phyloP scores from a whole-genome alignment of 2,113 vertebrate species.

The Rhinoptilus africanus region DNA sequence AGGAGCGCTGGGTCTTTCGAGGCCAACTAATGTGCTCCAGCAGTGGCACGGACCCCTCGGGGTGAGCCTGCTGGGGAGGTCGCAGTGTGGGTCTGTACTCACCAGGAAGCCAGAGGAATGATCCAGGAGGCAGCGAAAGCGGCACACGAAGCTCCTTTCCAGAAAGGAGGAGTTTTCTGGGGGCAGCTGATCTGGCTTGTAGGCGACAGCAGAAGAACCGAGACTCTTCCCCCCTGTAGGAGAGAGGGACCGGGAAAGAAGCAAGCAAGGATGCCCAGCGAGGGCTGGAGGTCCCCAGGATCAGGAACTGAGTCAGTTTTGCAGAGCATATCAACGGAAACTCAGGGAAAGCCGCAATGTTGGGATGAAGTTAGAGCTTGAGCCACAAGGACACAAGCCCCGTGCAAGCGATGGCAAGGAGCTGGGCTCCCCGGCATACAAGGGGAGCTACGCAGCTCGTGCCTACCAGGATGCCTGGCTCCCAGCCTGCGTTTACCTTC shows the following conservation, averaged over 20 bases:
- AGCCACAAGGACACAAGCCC: neutral
- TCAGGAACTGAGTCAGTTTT: neutral
- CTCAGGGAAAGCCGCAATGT: accelerated
- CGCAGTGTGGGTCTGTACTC: neutral
- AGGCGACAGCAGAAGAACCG: neutral
- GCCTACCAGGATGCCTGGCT: neutral
- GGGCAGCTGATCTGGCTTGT: constrained; percentile 67
- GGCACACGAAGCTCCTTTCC: constrained; percentile 80
- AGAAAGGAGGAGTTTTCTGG: constrained; percentile 81
- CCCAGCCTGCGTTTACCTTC: neutral
- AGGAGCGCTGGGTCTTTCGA: neutral
- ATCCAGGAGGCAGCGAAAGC: constrained; percentile 83
- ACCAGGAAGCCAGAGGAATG: constrained; percentile 84
- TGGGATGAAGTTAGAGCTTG: neutral
- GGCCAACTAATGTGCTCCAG: neutral
- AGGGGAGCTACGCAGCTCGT: accelerated
- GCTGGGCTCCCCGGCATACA: accelerated
- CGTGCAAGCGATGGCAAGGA: accelerated
- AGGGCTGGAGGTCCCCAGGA: neutral
- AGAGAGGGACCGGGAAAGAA: neutral
- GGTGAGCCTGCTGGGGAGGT: neutral
- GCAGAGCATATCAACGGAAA: neutral
- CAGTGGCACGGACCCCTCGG: accelerated
- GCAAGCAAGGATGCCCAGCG: neutral
- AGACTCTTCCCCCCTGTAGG: neutral